A percentile compares a stretch with the other conserved stretches of the same genome.
These are phyloP conservation scores for Actenoides hombroni DNA, from an alignment of 2,113 vertebrate species.

Conservation along the genomic window DNA sequence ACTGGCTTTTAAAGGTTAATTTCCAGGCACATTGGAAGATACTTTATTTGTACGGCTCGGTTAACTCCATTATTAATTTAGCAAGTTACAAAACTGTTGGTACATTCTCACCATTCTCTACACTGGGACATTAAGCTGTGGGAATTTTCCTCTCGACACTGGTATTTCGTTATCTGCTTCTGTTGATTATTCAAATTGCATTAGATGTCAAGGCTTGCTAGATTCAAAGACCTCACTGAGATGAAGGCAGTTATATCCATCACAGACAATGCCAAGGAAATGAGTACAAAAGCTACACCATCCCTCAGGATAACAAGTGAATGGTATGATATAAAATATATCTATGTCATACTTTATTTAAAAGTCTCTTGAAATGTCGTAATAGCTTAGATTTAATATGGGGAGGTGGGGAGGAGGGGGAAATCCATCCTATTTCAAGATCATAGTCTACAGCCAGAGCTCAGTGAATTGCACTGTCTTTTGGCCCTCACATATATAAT, in stretches of 20 bases:
- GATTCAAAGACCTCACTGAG: conserved; percentile 37
- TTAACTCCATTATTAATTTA: conserved; percentile 24
- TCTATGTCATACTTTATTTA: neutral
- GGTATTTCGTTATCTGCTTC: conserved; percentile 47
- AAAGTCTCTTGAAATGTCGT: neutral
- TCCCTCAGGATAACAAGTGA: neutral
- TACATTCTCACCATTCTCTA: neutral
- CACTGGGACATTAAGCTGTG: conserved; percentile 28
- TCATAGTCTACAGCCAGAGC: neutral
- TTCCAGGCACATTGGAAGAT: neutral
- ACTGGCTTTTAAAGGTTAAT: neutral
- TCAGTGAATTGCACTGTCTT: neutral
- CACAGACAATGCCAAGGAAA: neutral
- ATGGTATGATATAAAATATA: neutral
- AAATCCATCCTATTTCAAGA: neutral
- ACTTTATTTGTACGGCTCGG: neutral
- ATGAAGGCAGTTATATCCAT: conserved; percentile 4
- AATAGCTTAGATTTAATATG: neutral
- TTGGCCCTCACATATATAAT: neutral
- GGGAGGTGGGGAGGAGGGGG: neutral
- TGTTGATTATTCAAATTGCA: conserved; percentile 58
- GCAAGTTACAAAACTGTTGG: conserved; percentile 14
- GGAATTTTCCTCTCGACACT: conserved; percentile 46
- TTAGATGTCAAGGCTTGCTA: conserved; percentile 40
- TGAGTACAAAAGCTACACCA: neutral